Percentiles rank a stretch among this genome's conserved stretches.
phyloP scores from a whole-genome alignment of 1,140 invertebrate genomes.

The Gonatopus flavifemur region DNA sequence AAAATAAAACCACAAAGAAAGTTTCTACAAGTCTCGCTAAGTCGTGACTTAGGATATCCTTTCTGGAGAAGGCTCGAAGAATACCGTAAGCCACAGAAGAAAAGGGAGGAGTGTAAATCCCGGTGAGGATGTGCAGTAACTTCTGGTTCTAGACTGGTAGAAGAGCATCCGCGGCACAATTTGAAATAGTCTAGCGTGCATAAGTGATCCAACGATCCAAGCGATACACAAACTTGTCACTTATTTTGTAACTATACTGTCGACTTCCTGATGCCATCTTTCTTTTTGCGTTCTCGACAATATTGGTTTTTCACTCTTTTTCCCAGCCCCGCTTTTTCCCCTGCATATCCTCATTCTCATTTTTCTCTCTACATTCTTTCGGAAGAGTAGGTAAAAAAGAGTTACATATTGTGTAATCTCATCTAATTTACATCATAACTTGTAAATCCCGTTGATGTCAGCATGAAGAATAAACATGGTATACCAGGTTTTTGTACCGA shows the following conservation, averaged over 20 bases:
- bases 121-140: slow-evolving; percentile 31
- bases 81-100: slow-evolving; percentile 1
- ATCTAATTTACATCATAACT: no score
- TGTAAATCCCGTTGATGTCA: no score
- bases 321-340: slow-evolving; percentile 6
- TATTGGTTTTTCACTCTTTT: no score
- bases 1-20: no score
- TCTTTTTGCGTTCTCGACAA: no score
- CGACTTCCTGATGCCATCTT: slow-evolving; percentile 22
- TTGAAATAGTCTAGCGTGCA: slow-evolving; percentile 31
- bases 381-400: no score
- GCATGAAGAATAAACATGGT: no score
- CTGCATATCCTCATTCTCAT: no score
- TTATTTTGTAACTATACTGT: slow-evolving; percentile 37
- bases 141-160: slow-evolving; percentile 32
- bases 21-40: slow-evolving; percentile 15
- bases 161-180: slow-evolving; percentile 31
- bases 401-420: no score
- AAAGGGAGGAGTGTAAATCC: slow-evolving; percentile 25
- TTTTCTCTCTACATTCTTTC: no score
- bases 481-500: no score
- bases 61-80: slow-evolving; percentile 1
- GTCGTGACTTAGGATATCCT: slow-evolving; percentile 17
- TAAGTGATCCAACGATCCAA: slow-evolving; percentile 41
- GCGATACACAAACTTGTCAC: slow-evolving; percentile 46